Evolutionary conservation across 2,888 invertebrate genomes (phyloP).

Genomic region (Heliconius sara): DNA sequence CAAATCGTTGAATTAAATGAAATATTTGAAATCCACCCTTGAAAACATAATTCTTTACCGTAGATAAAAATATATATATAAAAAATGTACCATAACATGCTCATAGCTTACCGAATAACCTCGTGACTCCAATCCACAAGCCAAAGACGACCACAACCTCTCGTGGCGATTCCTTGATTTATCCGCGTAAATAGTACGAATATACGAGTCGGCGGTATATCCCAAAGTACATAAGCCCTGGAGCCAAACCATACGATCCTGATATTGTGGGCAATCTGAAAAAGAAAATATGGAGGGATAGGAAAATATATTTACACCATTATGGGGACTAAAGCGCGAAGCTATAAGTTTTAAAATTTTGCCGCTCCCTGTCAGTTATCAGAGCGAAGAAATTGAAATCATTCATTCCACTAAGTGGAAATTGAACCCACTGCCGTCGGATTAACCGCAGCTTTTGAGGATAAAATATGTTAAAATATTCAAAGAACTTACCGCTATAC

Average conservation of each 20-base stretch:
- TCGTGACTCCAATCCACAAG: slow-evolving; percentile 56
- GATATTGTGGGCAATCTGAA: slow-evolving; percentile 86
- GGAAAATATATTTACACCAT: background rate
- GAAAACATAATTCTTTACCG: background rate
- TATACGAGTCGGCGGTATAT: slow-evolving; percentile 67
- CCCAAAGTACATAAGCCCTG: slow-evolving; percentile 87
- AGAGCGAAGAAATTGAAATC: too few species aligned
- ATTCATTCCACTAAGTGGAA: too few species aligned
- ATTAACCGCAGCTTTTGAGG: background rate
- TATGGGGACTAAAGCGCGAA: background rate
- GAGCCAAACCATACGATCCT: slow-evolving; percentile 88
- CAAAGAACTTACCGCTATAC: slow-evolving; percentile 84
- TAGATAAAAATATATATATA: background rate
- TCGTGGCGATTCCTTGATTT: slow-evolving; percentile 82
- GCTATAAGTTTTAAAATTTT: too few species aligned
- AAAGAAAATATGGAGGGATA: slow-evolving; percentile 36
- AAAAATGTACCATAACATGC: slow-evolving; percentile 51
- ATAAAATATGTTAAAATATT: background rate
- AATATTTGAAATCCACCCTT: background rate
- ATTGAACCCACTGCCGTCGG: background rate
- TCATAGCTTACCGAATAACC: slow-evolving; percentile 46
- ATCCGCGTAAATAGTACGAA: slow-evolving; percentile 69
- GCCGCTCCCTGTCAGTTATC: too few species aligned
- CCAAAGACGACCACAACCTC: slow-evolving; percentile 88
- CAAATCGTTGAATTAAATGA: background rate